A percentile compares a stretch with the other conserved stretches of the same genome.
phyloP scores from a whole-genome alignment of 1,140 invertebrate species.

The Drosophila ohnishii region DNA sequence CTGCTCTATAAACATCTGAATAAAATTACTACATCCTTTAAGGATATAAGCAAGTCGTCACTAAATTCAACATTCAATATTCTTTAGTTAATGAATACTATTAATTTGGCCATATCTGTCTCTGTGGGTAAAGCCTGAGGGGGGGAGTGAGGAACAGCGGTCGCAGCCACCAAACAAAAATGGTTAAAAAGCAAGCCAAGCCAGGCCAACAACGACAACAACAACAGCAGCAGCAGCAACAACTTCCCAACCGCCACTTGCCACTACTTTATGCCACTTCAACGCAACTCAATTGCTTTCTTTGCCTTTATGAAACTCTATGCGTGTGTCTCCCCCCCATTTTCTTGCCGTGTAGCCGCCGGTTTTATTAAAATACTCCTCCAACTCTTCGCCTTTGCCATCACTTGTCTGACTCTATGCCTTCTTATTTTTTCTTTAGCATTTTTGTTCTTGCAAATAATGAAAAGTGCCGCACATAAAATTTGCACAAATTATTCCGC shows the following conservation, averaged over 20 bases:
- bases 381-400: slow-evolving; percentile 25
- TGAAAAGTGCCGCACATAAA: slow-evolving; percentile 80
- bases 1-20: neutral
- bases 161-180: slow-evolving; percentile 71
- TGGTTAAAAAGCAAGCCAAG: slow-evolving; percentile 76
- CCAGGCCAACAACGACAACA: slow-evolving; percentile 33
- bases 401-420: slow-evolving; percentile 42
- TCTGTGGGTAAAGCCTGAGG: slow-evolving; percentile 33
- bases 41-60: neutral
- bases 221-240: slow-evolving; percentile 34
- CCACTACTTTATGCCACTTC: slow-evolving; percentile 80
- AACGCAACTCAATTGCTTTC: slow-evolving; percentile 81
- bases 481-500: slow-evolving; percentile 78
- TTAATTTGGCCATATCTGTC: neutral
- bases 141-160: slow-evolving; percentile 33
- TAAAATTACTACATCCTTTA: neutral
- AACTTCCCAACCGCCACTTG: slow-evolving; percentile 66
- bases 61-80: neutral
- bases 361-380: slow-evolving; percentile 76
- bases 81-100: neutral
- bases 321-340: slow-evolving; percentile 12
- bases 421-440: slow-evolving; percentile 39
- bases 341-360: slow-evolving; percentile 29
- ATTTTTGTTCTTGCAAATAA: slow-evolving; percentile 69
- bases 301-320: slow-evolving; percentile 72